Conservation (phyloP, 37 sponge, comb jelly and placozoan genomes). For the Ephydatia muelleri region DNA sequence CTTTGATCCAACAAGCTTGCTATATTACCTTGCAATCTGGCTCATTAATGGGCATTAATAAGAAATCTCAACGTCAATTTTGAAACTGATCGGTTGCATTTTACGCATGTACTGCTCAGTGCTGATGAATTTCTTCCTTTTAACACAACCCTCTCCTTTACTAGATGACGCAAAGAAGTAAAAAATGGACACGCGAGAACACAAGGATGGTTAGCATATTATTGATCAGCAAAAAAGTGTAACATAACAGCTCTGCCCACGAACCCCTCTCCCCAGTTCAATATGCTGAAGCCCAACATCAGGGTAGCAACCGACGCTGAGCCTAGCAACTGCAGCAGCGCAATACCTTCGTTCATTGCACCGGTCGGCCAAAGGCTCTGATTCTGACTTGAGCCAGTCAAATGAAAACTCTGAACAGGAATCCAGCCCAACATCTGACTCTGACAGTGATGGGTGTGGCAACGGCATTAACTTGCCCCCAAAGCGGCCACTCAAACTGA, state of each 20-base stretch:
- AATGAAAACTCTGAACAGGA: not conserved
- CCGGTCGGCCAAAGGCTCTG: constrained; percentile 1
- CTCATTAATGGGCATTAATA: constrained; percentile 1
- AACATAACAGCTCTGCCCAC: not conserved
- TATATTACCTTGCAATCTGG: not conserved
- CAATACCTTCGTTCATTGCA: constrained; percentile 1
- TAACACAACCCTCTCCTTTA: not conserved
- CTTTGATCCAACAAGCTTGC: constrained; percentile 1
- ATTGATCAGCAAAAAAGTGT: not conserved
- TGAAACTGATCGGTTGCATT: not conserved
- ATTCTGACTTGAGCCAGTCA: not conserved
- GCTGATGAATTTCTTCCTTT: too few species aligned
- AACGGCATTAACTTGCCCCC: not conserved
- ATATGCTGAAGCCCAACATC: not conserved
- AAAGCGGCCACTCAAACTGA: not conserved
- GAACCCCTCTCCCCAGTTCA: not conserved
- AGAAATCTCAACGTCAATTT: not conserved
- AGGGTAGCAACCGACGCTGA: not conserved
- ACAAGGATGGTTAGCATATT: not conserved
- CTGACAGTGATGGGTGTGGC: not conserved
- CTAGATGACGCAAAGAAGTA: not conserved
- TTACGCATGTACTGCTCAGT: not conserved
- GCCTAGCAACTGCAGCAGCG: not conserved
- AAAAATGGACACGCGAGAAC: constrained; percentile 1
- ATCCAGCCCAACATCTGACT: not conserved